Conservation (phyloP, 1,140 invertebrate genomes). For the Drosophila murphyi region DNA sequence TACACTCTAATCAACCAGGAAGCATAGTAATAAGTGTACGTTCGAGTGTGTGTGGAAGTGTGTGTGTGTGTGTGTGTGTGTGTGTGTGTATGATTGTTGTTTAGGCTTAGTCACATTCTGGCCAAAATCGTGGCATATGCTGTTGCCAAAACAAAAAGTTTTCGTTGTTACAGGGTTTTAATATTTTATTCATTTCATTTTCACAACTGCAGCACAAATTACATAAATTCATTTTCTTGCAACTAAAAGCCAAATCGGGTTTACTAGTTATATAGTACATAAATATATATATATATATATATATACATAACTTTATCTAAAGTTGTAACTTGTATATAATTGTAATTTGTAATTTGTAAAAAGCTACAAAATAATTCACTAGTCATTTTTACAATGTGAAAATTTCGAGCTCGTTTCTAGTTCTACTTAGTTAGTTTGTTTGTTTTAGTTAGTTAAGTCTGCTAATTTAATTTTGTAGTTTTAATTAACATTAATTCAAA, state of each 20-base stretch:
- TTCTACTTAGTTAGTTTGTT: slow-evolving; percentile 63
- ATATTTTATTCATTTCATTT: slow-evolving; percentile 44
- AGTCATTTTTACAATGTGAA: slow-evolving; percentile 83
- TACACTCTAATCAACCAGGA: slow-evolving; percentile 35
- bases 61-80: slow-evolving; percentile 9
- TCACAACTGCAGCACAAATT: slow-evolving; percentile 20
- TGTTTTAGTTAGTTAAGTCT: slow-evolving; percentile 54
- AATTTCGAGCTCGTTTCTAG: slow-evolving; percentile 74
- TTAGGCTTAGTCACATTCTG: slow-evolving; percentile 63
- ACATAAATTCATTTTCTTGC: slow-evolving; percentile 42
- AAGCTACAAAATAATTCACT: slow-evolving; percentile 79
- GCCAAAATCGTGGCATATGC: slow-evolving; percentile 74
- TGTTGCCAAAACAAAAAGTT: slow-evolving; percentile 51
- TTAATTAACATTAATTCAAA: slow-evolving; percentile 27
- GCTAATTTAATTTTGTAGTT: slow-evolving; percentile 34
- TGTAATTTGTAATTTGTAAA: slow-evolving; percentile 45
- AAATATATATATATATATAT: slow-evolving; percentile 16
- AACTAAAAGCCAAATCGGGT: slow-evolving; percentile 73
- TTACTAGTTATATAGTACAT: slow-evolving; percentile 60
- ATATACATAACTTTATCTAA: background rate
- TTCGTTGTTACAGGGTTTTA: slow-evolving; percentile 42
- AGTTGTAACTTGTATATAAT: slow-evolving; percentile 31
- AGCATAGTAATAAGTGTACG: slow-evolving; percentile 45
- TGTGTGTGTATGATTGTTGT: slow-evolving; percentile 11
- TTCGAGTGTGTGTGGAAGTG: background rate